Evolutionary conservation across 2,113 vertebrate species (phyloP).

Genomic region (human): DNA sequence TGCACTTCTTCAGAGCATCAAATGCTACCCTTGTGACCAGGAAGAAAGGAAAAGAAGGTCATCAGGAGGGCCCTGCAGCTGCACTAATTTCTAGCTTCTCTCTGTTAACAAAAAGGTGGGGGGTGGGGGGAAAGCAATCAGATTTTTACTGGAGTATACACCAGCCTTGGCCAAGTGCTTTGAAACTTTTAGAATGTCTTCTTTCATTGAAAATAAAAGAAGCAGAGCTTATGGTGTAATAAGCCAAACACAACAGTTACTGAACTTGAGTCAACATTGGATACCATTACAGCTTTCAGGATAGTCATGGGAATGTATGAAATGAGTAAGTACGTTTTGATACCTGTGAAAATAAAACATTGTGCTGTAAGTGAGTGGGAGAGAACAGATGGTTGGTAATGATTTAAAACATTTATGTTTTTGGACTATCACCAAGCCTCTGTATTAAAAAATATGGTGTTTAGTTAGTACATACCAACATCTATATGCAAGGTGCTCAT

Average conservation of each 20-base stretch:
- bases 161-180: background rate
- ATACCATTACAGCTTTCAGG: background rate
- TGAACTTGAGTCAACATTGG: constrained; percentile 8
- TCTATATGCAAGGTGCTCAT: constrained; percentile 50
- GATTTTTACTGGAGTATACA: background rate
- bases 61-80: background rate
- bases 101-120: background rate
- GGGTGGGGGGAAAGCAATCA: background rate
- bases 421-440: constrained; percentile 73
- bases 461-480: constrained; percentile 40
- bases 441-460: constrained; percentile 64
- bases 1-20: background rate
- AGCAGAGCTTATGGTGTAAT: background rate
- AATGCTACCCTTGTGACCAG: background rate
- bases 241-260: background rate
- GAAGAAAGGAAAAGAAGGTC: background rate
- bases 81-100: background rate
- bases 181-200: background rate
- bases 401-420: constrained; percentile 71
- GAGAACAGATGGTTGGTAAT: constrained; percentile 76
- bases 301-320: constrained; percentile 12
- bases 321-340: constrained; percentile 8
- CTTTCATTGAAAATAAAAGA: constrained; percentile 24
- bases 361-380: constrained; percentile 37
- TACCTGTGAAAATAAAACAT: constrained; percentile 68